A percentile compares a stretch with the other conserved stretches of the same genome.
phyloP scores from a whole-genome alignment of 2,797 vertebrate species.

The Miopithecus talapoin region DNA sequence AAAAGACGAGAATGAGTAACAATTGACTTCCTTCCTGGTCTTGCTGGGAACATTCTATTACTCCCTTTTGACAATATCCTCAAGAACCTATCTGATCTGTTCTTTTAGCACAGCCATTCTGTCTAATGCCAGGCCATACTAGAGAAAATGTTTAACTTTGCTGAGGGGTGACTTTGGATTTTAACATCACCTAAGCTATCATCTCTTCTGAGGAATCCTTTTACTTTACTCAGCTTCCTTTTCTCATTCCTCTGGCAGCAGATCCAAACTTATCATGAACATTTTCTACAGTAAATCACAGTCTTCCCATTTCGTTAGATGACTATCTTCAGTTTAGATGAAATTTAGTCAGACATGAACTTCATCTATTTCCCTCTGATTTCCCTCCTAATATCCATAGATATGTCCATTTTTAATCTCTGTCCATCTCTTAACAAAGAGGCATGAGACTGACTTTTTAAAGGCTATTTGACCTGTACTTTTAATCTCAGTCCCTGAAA shows the following conservation, averaged over 20 bases:
- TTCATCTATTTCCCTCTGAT: background rate
- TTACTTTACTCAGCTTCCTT: background rate
- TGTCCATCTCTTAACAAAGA: background rate
- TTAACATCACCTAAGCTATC: background rate
- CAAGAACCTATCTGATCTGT: background rate
- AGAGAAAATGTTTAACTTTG: background rate
- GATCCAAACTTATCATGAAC: background rate
- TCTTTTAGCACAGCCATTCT: background rate
- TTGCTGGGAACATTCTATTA: background rate
- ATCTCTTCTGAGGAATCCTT: background rate
- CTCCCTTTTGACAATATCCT: background rate
- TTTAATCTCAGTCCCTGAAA: background rate
- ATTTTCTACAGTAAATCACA: background rate
- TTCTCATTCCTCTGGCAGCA: background rate
- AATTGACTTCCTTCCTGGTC: background rate
- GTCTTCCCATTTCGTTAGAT: background rate
- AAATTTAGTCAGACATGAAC: background rate
- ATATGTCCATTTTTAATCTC: background rate
- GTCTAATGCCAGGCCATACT: background rate
- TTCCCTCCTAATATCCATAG: background rate
- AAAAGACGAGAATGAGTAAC: background rate
- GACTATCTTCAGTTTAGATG: background rate
- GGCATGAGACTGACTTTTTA: background rate
- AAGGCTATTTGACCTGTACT: background rate
- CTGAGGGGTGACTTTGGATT: background rate